phyloP scores from a whole-genome alignment of 2,797 vertebrate species.

The Propithecus perrieri region DNA sequence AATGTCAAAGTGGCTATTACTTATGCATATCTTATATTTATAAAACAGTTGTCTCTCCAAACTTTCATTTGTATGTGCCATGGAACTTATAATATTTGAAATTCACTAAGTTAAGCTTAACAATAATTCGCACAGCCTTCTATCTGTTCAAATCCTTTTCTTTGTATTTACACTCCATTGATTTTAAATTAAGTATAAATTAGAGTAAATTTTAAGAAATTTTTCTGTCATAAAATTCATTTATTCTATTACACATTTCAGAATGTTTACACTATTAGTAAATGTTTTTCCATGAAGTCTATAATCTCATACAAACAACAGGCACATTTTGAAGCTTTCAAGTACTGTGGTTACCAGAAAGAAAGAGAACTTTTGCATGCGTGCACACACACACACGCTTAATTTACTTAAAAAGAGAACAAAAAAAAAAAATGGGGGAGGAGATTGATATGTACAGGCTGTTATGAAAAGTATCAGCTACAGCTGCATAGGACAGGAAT shows the following conservation, averaged over 20 bases:
- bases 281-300: background rate
- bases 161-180: background rate
- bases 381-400: background rate
- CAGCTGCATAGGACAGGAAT: conserved; percentile 77
- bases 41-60: background rate
- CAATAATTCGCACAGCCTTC: background rate
- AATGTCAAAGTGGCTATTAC: background rate
- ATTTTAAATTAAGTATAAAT: conserved; percentile 34
- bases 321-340: conserved; percentile 5
- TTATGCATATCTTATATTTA: background rate
- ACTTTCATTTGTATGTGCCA: background rate
- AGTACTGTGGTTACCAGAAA: background rate
- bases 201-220: background rate
- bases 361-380: background rate
- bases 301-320: conserved; percentile 24
- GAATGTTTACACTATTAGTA: background rate
- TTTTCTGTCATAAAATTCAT: background rate
- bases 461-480: conserved; percentile 82
- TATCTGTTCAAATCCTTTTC: background rate
- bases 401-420: conserved; percentile 60
- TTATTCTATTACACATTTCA: conserved; percentile 18
- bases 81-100: conserved; percentile 10
- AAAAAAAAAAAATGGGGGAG: conserved; percentile 44
- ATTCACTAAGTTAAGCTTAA: background rate
- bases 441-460: conserved; percentile 76